Conservation (phyloP, 64 coral and sea anemone genomes). For the Montipora foliosa region DNA sequence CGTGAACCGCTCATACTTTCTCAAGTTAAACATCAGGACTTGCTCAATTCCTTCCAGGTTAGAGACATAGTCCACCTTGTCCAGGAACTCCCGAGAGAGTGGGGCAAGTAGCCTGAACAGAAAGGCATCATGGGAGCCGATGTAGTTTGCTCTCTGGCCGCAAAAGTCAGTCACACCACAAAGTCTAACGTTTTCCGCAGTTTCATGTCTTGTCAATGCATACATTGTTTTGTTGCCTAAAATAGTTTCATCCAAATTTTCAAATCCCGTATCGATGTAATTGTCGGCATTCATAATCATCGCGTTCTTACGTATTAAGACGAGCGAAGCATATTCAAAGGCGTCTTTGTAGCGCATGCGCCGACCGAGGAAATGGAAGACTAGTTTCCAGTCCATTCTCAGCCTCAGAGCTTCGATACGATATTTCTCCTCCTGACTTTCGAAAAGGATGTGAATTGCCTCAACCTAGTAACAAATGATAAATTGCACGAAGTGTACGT, state of each 20-base stretch:
- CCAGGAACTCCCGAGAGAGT: constrained; percentile 52
- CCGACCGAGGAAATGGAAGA: constrained; percentile 27
- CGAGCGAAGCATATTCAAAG: constrained; percentile 63
- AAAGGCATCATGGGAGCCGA: constrained; percentile 94
- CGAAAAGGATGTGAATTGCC: constrained; percentile 76
- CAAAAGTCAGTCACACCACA: constrained; percentile 68
- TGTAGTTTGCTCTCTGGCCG: constrained; percentile 61
- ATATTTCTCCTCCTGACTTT: constrained; percentile 28
- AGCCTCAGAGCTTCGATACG: constrained; percentile 63
- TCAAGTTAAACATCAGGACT: constrained; percentile 75
- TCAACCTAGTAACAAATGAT: constrained; percentile 40
- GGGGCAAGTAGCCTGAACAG: constrained; percentile 54
- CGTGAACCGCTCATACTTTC: not conserved
- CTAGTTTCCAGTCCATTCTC: constrained; percentile 39
- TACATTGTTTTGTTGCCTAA: constrained; percentile 71
- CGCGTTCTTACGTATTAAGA: constrained; percentile 64
- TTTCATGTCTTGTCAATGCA: constrained; percentile 89
- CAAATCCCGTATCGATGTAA: constrained; percentile 80
- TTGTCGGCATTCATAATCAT: constrained; percentile 72
- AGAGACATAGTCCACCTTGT: constrained; percentile 52
- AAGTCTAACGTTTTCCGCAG: not conserved
- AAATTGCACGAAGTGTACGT: no score
- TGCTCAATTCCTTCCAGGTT: constrained; percentile 79
- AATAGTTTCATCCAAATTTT: constrained; percentile 55
- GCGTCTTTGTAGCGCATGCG: constrained; percentile 79